These are phyloP conservation scores for Salvelinus alpinus DNA, from an alignment of 2,113 vertebrate species.

Conservation along the genomic window DNA sequence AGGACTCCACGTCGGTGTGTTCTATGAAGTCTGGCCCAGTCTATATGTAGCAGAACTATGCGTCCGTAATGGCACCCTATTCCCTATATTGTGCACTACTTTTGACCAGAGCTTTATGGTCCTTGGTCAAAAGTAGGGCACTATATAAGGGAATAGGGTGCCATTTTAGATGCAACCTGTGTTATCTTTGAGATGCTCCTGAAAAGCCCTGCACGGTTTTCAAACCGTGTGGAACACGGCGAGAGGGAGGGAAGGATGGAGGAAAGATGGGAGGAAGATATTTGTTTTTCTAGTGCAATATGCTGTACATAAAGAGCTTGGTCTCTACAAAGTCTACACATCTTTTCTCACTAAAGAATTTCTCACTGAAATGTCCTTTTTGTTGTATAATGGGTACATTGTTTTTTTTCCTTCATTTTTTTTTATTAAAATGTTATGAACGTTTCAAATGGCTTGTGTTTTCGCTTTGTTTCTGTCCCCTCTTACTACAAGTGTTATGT, in stretches of 20 bases:
- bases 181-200: conserved; percentile 68
- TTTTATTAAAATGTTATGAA: conserved; percentile 70
- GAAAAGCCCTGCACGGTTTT: conserved; percentile 45
- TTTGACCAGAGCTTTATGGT: too few relatives aligned
- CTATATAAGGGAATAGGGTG: too few relatives aligned
- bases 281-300: conserved; percentile 75
- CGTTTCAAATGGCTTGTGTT: conserved; percentile 25
- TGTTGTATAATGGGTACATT: conserved; percentile 75
- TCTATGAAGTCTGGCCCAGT: conserved; percentile 69
- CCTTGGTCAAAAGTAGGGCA: too few relatives aligned
- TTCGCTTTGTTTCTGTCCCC: conserved; percentile 15
- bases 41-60: conserved; percentile 67
- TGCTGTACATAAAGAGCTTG: conserved; percentile 76
- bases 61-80: too few relatives aligned
- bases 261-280: conserved; percentile 24
- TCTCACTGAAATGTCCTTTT: conserved; percentile 63
- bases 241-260: conserved; percentile 41
- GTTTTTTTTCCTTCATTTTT: conserved; percentile 42
- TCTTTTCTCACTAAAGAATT: conserved; percentile 47
- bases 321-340: conserved; percentile 67
- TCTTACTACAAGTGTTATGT: neutral
- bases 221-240: conserved; percentile 42
- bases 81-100: too few relatives aligned
- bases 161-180: conserved; percentile 61
- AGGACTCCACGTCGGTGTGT: conserved; percentile 64